Conservation (phyloP, 2,113 vertebrate genomes). For the Isurus oxyrinchus region DNA sequence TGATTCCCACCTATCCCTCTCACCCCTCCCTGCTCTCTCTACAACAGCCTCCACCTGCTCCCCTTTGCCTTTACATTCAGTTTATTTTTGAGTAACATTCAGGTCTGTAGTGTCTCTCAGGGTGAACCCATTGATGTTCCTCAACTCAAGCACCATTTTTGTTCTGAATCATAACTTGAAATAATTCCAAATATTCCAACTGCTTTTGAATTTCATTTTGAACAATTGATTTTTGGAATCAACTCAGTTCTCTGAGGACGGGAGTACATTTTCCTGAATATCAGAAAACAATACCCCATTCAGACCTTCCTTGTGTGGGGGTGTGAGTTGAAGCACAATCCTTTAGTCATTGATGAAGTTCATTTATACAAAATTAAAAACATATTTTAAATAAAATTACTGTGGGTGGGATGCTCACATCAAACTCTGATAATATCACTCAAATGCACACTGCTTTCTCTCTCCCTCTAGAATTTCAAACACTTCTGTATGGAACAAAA, state of each 20-base stretch:
- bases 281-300: not conserved
- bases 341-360: not conserved
- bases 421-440: not conserved
- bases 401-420: not conserved
- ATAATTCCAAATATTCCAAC: constrained; percentile 23
- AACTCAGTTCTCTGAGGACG: not conserved
- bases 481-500: not conserved
- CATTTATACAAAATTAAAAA: constrained; percentile 3
- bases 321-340: not conserved
- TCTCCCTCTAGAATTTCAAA: not conserved
- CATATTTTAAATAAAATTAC: constrained; percentile 8
- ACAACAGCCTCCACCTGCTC: not conserved
- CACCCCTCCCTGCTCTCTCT: not conserved
- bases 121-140: not conserved
- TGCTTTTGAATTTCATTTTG: not conserved
- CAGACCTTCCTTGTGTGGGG: not conserved
- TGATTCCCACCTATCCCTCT: not conserved
- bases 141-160: not conserved
- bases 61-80: not conserved
- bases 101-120: not conserved
- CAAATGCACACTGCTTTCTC: not conserved
- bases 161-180: constrained; percentile 16
- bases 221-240: constrained; percentile 22
- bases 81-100: not conserved
- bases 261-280: constrained; percentile 13